Percentiles rank a stretch among this genome's conserved stretches.
These are phyloP conservation scores for Penaeus chinensis DNA, from an alignment of 1,140 invertebrate genomes.

Conservation along the genomic window DNA sequence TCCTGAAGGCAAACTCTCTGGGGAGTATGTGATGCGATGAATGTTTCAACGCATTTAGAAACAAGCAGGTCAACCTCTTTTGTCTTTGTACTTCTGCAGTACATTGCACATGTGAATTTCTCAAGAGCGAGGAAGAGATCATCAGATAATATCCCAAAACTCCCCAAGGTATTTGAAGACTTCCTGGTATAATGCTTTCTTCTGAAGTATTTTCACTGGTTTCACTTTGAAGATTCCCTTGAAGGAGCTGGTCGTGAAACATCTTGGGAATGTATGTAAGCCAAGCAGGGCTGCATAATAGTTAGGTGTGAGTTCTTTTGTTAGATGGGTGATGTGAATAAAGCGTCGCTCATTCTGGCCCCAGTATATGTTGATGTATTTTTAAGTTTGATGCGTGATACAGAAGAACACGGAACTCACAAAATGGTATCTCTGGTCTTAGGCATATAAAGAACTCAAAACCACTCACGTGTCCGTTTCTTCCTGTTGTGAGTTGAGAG, in stretches of 20 bases:
- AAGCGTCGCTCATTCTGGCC: slow-evolving; percentile 15
- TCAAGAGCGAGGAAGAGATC: too few species aligned
- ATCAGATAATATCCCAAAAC: background rate
- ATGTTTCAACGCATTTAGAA: too few species aligned
- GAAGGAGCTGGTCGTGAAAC: slow-evolving; percentile 21
- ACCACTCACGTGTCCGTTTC: slow-evolving; percentile 9
- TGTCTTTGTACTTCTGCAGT: too few species aligned
- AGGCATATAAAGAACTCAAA: slow-evolving; percentile 3
- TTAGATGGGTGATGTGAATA: slow-evolving; percentile 1
- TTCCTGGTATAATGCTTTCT: background rate
- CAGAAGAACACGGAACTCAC: background rate
- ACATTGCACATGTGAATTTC: too few species aligned
- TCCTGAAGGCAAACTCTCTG: too few species aligned
- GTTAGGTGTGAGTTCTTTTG: background rate
- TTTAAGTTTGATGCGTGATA: background rate
- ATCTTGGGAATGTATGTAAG: slow-evolving; percentile 3
- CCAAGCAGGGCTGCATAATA: background rate
- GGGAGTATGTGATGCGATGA: too few species aligned
- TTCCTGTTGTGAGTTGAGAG: slow-evolving; percentile 19
- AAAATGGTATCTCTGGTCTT: background rate
- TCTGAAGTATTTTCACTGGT: slow-evolving; percentile 7
- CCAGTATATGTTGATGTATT: background rate
- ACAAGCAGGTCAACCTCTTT: too few species aligned
- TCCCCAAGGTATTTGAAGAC: background rate
- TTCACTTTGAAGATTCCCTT: slow-evolving; percentile 21